phyloP scores from a whole-genome alignment of 2,113 vertebrate species.

The Siniperca knerii region DNA sequence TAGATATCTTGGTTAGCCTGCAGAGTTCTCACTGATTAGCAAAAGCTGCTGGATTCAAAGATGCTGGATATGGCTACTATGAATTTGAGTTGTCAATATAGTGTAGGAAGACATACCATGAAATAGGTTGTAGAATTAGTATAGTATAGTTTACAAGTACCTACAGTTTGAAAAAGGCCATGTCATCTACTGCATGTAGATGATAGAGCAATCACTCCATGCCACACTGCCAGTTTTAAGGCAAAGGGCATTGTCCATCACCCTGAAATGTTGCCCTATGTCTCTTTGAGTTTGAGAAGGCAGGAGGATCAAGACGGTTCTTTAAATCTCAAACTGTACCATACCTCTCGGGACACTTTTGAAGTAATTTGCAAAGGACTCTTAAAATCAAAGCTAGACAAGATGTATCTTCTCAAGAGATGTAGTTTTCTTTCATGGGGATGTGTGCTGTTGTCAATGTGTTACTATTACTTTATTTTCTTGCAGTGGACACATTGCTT shows the following conservation, averaged over 20 bases:
- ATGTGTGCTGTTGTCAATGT: constrained; percentile 66
- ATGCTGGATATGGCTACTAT: not conserved
- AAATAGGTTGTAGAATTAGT: not conserved
- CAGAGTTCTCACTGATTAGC: not conserved
- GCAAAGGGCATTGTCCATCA: constrained; percentile 9
- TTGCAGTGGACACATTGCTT: constrained; percentile 39
- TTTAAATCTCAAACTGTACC: constrained; percentile 28
- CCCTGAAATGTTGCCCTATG: not conserved
- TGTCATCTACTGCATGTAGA: not conserved
- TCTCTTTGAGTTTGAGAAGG: constrained; percentile 36
- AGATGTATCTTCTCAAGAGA: constrained; percentile 42
- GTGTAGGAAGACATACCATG: not conserved
- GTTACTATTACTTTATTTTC: constrained; percentile 67
- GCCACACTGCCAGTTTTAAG: constrained; percentile 17
- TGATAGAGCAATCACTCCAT: not conserved
- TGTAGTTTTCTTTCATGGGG: constrained; percentile 17
- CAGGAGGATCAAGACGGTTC: constrained; percentile 9
- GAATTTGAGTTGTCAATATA: too few species aligned
- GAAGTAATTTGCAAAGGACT: constrained; percentile 45
- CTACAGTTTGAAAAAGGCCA: not conserved
- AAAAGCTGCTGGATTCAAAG: not conserved
- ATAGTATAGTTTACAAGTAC: not conserved
- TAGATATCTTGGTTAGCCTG: not conserved
- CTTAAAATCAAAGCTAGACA: constrained; percentile 60
- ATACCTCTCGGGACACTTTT: constrained; percentile 25